Evolutionary conservation across 1,140 invertebrate genomes (phyloP), one percentile per base, ranked within the genome.

Genomic region (Pogonomyrmex barbatus): DNA sequence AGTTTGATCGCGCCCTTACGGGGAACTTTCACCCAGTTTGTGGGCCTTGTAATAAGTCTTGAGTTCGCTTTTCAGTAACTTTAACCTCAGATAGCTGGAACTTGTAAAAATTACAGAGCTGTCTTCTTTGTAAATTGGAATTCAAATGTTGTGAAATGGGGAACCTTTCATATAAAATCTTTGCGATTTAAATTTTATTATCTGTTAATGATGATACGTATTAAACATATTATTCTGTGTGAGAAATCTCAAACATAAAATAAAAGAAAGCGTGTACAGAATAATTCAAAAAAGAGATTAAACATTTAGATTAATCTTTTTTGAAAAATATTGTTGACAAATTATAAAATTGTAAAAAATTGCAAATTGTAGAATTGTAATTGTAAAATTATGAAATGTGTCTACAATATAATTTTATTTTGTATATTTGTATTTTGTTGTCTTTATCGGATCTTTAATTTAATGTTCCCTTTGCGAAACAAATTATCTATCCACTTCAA

Each of bases 11-110:
- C 33, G 63, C 67, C 68, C 79, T 50, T 54, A 36, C 56, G 67
- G 54, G 39, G 68, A 90, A 90, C 89, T 89, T 89, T 89, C 88
- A 86, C 71, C 77, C 58, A 77, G 76, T 89, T 89, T 56, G 50
- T 71, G 81, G 54, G 79, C 71, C 77, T 79, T 65, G 60, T 62
- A 52, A 82, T 70, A 67, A 89, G 70, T 86, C 70, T 58, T 42
- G 33, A 47, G 60, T 58, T 45, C 47, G 50, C 63, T 67, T 63
- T 39, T 45, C 67, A 42, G 54, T 71, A 67, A 82, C 79, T 82
- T 82, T 73, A 82, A 73, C 54, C 79, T 58, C 54, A 73, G 54
- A 73, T 17, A 47, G 67, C 42, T 58, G 58, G 4, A 58, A 71
- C 67, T 33, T 73, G 42, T 47, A 82, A 73, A 82, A 82, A 82